Percentiles rank a stretch among this genome's conserved stretches.
These are phyloP conservation scores for Chrysochloris asiatica DNA, from an alignment of 2,113 vertebrate species.

Conservation along the genomic window DNA sequence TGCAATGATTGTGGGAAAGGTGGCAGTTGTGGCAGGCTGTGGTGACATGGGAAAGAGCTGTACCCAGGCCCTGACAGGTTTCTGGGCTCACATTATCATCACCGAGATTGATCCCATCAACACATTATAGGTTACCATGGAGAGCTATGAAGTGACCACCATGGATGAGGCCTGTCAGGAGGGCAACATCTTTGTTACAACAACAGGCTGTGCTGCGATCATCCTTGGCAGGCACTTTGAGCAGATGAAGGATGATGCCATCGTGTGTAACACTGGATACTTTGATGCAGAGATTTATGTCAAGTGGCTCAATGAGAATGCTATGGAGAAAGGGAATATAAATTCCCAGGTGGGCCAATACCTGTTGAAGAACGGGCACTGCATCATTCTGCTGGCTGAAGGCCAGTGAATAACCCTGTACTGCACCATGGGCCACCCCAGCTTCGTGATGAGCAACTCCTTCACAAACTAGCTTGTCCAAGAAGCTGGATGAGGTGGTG, in stretches of 20 bases:
- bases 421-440: constrained; percentile 98
- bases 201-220: constrained; percentile 96
- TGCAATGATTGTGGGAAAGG: constrained; percentile 99
- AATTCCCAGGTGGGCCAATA: constrained; percentile 98
- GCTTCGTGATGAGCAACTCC: constrained; percentile 99
- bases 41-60: constrained; percentile 98
- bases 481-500: no score
- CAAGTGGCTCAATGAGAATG: constrained; percentile 93
- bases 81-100: constrained; percentile 96
- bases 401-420: constrained; percentile 96
- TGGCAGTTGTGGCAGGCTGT: constrained; percentile 96
- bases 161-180: constrained; percentile 95
- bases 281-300: constrained; percentile 98
- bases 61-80: constrained; percentile 94
- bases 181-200: constrained; percentile 98
- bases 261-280: constrained; percentile 98
- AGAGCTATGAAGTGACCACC: constrained; percentile 98
- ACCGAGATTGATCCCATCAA: constrained; percentile 99
- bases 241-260: constrained; percentile 96
- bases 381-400: constrained; percentile 94
- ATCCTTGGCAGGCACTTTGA: constrained; percentile 96
- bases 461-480: constrained; percentile 99
- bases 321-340: constrained; percentile 91
- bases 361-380: constrained; percentile 89
- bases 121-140: constrained; percentile 97